These are phyloP conservation scores for Metaphire vulgaris DNA, from an alignment of 1,140 invertebrate genomes.

Conservation along the genomic window DNA sequence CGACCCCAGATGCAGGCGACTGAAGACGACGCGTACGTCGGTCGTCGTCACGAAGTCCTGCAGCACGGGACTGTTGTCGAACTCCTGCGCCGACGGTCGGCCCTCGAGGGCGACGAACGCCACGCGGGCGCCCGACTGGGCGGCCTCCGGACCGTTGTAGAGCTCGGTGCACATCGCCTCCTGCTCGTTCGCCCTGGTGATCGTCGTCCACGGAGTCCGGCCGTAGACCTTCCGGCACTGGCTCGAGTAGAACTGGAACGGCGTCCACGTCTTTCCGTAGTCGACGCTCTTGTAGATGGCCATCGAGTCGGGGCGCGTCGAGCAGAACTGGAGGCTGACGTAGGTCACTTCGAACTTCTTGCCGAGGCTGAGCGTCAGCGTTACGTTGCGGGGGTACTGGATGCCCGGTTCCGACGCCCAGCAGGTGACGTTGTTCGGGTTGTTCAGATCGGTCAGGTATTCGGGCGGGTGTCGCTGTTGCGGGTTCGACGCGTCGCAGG, in stretches of 20 bases:
- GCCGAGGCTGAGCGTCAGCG: conserved; percentile 51
- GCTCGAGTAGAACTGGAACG: conserved; percentile 53
- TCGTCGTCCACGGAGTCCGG: conserved; percentile 38
- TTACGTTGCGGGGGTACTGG: conserved; percentile 47
- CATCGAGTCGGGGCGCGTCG: conserved; percentile 85
- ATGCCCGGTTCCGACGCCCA: conserved; percentile 69
- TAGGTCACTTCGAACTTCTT: conserved; percentile 99
- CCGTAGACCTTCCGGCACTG: conserved; percentile 50
- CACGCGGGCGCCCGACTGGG: conserved; percentile 60
- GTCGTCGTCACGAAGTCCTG: conserved; percentile 98
- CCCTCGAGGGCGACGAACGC: conserved; percentile 96
- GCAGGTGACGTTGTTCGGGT: conserved; percentile 73
- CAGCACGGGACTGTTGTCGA: conserved; percentile 92
- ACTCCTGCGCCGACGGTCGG: conserved; percentile 82
- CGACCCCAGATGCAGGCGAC: too few species aligned
- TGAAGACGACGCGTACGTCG: conserved; percentile 85
- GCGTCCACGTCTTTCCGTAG: conserved; percentile 51
- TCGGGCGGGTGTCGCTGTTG: conserved; percentile 68
- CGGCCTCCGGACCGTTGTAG: conserved; percentile 38
- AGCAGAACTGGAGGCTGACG: too few species aligned
- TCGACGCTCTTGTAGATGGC: conserved; percentile 82
- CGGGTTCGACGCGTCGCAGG: conserved; percentile 76
- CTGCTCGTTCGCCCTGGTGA: conserved; percentile 53
- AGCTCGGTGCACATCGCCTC: conserved; percentile 75
- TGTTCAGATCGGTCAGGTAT: conserved; percentile 89